phyloP scores from a whole-genome alignment of 2,113 vertebrate species.

The Cyprinodon brontotheroides region DNA sequence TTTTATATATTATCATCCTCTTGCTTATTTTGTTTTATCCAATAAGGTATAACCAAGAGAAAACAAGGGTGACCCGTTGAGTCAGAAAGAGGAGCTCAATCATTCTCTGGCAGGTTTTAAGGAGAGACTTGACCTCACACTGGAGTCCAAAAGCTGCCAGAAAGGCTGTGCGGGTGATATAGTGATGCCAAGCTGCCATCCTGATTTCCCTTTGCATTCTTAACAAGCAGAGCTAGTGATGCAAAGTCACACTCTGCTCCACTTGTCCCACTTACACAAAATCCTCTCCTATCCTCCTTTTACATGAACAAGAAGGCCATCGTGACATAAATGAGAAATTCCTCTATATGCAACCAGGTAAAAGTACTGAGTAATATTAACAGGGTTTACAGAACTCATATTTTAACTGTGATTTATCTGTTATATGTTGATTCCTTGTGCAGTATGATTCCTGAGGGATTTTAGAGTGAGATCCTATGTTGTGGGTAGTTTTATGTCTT shows the following conservation, averaged over 20 bases:
- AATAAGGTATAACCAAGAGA: constrained; percentile 1
- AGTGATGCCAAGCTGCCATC: constrained; percentile 42
- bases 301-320: neutral
- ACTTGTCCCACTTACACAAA: constrained; percentile 18
- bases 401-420: neutral
- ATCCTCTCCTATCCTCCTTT: constrained; percentile 3
- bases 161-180: constrained; percentile 29
- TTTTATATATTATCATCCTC: neutral
- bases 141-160: constrained; percentile 42
- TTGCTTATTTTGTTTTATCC: constrained; percentile 1
- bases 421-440: neutral
- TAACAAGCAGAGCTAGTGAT: constrained; percentile 31
- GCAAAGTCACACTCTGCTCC: constrained; percentile 15
- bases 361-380: neutral
- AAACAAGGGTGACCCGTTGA: constrained; percentile 5
- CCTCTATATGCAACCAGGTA: neutral
- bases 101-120: constrained; percentile 32
- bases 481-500: constrained; percentile 34
- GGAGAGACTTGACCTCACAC: constrained; percentile 23
- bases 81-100: neutral
- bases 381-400: neutral
- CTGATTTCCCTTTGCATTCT: constrained; percentile 27
- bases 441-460: neutral
- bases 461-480: constrained; percentile 19
- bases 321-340: constrained; percentile 3